Evolutionary conservation across 2,797 vertebrate species (phyloP).

Genomic region (Buceros bicornis): DNA sequence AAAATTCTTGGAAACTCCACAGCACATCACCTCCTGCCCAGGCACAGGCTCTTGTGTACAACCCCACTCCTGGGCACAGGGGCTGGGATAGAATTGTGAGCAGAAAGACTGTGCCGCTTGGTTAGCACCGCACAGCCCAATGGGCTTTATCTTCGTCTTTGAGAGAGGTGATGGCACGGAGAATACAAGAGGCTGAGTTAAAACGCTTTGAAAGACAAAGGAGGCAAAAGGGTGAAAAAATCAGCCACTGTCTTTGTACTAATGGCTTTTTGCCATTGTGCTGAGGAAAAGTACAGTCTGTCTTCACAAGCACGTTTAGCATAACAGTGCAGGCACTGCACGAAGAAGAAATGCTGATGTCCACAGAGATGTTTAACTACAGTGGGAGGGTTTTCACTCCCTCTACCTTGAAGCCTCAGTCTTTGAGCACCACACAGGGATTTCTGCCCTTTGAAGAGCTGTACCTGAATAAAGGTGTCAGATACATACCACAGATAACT

Average conservation of each 20-base stretch:
- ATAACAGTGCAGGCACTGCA: background rate
- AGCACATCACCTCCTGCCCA: background rate
- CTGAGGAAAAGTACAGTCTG: background rate
- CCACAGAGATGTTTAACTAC: background rate
- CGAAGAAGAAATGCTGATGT: background rate
- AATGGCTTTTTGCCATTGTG: background rate
- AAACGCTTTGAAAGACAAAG: background rate
- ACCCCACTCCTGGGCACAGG: fast-evolving
- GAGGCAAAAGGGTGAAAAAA: background rate
- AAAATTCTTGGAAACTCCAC: background rate
- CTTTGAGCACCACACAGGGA: background rate
- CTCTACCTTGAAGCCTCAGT: background rate
- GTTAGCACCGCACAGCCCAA: background rate
- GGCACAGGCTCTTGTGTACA: background rate
- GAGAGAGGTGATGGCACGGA: background rate
- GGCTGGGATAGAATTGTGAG: background rate
- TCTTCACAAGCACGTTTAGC: background rate
- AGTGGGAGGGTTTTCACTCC: background rate
- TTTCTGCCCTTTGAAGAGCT: constrained; percentile 42
- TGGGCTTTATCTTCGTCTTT: background rate
- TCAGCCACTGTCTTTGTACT: background rate
- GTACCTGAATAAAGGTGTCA: background rate
- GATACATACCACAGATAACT: background rate
- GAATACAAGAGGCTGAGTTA: background rate
- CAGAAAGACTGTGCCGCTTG: background rate